Evolutionary conservation across 2,797 vertebrate species (phyloP), one percentile per base, ranked within the genome.

Genomic region (Amphiprion clarkii): DNA sequence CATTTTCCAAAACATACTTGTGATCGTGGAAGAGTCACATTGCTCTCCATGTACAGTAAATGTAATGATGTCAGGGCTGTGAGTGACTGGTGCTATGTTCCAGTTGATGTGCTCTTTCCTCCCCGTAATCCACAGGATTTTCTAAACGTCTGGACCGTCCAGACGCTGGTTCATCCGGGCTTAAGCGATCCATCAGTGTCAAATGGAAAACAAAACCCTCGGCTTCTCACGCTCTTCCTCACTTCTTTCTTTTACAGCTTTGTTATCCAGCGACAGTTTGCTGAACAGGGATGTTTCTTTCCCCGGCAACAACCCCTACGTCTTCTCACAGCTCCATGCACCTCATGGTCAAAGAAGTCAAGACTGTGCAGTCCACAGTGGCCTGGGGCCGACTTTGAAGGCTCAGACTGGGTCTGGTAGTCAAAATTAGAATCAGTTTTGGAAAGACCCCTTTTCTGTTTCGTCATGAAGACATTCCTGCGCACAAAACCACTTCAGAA

Each of bases 131-230:
- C 74, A 8, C n/a, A 4, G 79, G 84, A 83, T 88, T 88, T 80
- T 70, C 78, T 71, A 78, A 85, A 84, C 51, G 87, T 83, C 87
- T 78, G 80, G 64, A 76, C 81, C 40, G 86, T 84, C 86, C 85
- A 84, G 81, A 83, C 23, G 29, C 59, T 8, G 72, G 69, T 84
- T 87, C 89, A 84, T 82, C 81, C 82, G 78, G 81, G 64, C 73
- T 73, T 61, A 71, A 71, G 63, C 31, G 13, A 73, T 90, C 85
- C 77, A 75, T 90, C 88, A 89, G 74, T 84, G 86, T 86, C 87
- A 87, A 74, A 78, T 53, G 77, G 86, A 88, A 86, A 85, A 80
- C 81, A 79, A 87, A 83, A 74, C 62, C 85, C 77, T 1, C 3
- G 23, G 58, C 74, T 81, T 68, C 31, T 73, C 68, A 13, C 10